Base-by-base conservation (phyloP, 2,113 vertebrate species). In the Hemichromis elongatus region DNA sequence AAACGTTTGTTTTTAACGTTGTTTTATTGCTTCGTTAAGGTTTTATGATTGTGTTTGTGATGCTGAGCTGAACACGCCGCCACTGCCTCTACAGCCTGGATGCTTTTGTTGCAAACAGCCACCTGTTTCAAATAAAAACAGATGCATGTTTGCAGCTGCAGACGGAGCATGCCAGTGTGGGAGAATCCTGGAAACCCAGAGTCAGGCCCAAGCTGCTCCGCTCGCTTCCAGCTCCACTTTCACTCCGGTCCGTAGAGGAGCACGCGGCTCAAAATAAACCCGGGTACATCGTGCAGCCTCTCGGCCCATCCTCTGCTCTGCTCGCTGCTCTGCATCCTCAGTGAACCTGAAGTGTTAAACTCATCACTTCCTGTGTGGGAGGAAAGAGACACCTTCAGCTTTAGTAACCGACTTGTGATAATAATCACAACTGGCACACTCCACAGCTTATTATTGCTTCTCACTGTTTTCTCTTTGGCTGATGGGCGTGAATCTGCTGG, bases 141-240 rank as follows among this genome's bases (percentile, higher is more conserved):
- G 63, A 42, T 26, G 35, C 37, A 24, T 4, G 63, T 16, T 68
- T 68, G 37, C 35, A 42, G n/a, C 37, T 68, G 63, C 63, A 68
- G 35, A 26, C 0, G n/a, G 1, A 68, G 37, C 21, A 6, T 0
- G 13, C 24, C n/a, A 0, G 63, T 5, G 7, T 68, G 63, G 5
- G 13, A 42, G 0, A 68, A 24, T 68, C 37, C 63, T 68, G 37
- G 63, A 68, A 16, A 68, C 0, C 37, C 37, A 42, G n/a, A 68
- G 16, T 68, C 21, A 0, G 13, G 42, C 21, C 10, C 7, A 16
- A 70, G 21, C 66, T 68, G 13, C 10, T 16, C 14, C 2, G 26
- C 57, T 61, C 9, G 8, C 11, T 18, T 73, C 21, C 21, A 0
- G 9, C 33, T 61, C 28, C 8, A 61, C 6, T 61, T 61, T 63